A percentile compares a stretch with the other conserved stretches of the same genome.
These are phyloP conservation scores for Drosophila fuyamai DNA, from an alignment of 1,140 invertebrate genomes.

Conservation along the genomic window DNA sequence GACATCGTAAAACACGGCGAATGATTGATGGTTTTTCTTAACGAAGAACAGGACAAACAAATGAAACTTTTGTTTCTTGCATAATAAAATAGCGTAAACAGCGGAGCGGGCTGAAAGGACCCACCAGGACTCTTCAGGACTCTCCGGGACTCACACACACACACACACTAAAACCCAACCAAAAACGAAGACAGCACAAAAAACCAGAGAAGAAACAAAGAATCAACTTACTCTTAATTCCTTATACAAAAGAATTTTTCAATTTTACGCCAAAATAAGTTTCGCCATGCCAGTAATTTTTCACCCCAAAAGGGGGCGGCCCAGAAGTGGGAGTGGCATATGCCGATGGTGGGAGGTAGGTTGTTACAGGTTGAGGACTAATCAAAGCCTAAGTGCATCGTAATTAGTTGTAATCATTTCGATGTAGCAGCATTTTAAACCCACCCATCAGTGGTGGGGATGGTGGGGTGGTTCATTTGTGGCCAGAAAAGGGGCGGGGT, in stretches of 20 bases:
- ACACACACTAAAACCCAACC: constrained; percentile 11
- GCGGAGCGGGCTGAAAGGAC: constrained; percentile 17
- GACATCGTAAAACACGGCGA: constrained; percentile 78
- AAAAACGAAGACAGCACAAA: constrained; percentile 8
- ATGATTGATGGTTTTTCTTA: constrained; percentile 81
- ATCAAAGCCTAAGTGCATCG: constrained; percentile 36
- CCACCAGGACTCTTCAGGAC: neutral
- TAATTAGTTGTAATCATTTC: constrained; percentile 72
- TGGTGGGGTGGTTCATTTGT: too few species aligned
- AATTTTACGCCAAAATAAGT: constrained; percentile 85
- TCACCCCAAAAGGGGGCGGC: constrained; percentile 35
- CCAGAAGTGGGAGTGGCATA: neutral
- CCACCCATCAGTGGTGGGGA: neutral
- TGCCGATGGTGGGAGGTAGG: too few species aligned
- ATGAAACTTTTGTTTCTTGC: constrained; percentile 84
- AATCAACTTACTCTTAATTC: constrained; percentile 79
- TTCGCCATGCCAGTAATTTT: constrained; percentile 81
- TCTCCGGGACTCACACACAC: neutral
- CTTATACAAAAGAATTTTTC: constrained; percentile 83
- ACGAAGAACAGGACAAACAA: constrained; percentile 76
- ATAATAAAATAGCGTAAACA: constrained; percentile 81
- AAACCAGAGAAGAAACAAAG: constrained; percentile 19
- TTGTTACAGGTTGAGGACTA: constrained; percentile 1
- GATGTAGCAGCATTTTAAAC: constrained; percentile 42
- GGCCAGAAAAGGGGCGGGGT: neutral